Base-by-base conservation (phyloP, 2,113 vertebrate species). In the Dicrurus megarhynchus region DNA sequence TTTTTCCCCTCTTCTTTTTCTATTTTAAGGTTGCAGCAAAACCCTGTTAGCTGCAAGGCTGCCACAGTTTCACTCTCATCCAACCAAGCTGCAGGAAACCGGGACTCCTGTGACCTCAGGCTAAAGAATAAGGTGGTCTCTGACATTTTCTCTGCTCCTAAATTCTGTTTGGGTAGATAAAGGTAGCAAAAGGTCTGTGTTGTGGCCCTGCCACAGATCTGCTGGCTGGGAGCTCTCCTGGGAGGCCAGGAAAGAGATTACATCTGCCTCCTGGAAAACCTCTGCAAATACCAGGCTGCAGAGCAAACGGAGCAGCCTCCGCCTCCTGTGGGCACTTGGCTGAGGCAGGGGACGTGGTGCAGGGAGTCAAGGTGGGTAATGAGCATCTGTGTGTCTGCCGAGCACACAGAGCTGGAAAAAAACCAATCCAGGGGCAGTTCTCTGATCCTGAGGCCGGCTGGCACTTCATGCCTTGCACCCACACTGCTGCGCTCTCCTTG, bases 211-310 rank as follows among this genome's bases (percentile, higher is more conserved):
- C 55, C 50, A 35, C 61, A 50, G 88, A 77, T 90, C 76, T 93
- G 55, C 83, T 81, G 7, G 56, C 60, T 47, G 64, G 56, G 60
- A 87, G 84, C 60, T 89, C 91, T 96, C 91, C 73, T 67, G 83
- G 91, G 95, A 93, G 41, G 22, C 16, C 56, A 59, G 71, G 26
- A 67, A 30, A 70, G 79, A 88, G 60, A 94, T 93, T 93, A 47
- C 70, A 91, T 56, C 87, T 87, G 41, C 78, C 61, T 93, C 44
- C 65, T 65, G 52, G 65, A 89, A 95, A 96, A 85, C 42, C 84
- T 89, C 77, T 87, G 87, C 52, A 96, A 96, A 96, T 87, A 39
- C 35, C 93, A 93, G 74, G 74, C 89, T 93, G 81, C 53, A 60
- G 83, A 18, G 68, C 61, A 79, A 88, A 59, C 0, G 0, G 60